phyloP scores from a whole-genome alignment of 2,888 invertebrate species.

The Lithophane leautieri region DNA sequence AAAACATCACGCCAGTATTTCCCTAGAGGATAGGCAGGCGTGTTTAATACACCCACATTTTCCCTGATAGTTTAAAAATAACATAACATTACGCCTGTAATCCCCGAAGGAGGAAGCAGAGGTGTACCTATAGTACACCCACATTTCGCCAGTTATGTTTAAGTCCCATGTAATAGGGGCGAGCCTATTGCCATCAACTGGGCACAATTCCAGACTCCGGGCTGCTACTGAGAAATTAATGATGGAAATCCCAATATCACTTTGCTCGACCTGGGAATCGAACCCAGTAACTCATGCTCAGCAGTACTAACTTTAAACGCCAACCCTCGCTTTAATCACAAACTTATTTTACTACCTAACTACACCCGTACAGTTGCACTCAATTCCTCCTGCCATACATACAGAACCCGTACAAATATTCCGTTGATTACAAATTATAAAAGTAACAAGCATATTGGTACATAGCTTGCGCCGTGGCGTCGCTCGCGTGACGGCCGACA shows the following conservation, averaged over 20 bases:
- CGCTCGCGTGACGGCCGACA: slow-evolving; percentile 74
- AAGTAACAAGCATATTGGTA: slow-evolving; percentile 64
- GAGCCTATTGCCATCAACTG: no score
- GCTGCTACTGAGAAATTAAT: no score
- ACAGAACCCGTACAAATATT: slow-evolving; percentile 53
- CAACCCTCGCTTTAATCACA: slow-evolving; percentile 17
- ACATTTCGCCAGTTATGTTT: not conserved
- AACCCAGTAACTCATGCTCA: no score
- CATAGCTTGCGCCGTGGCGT: slow-evolving; percentile 62
- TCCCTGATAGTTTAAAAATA: no score
- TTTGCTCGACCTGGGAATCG: no score
- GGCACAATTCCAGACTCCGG: no score
- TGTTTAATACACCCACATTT: not conserved
- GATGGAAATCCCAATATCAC: no score
- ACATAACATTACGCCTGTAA: not conserved
- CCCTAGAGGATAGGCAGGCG: not conserved
- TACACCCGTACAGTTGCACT: slow-evolving; percentile 23
- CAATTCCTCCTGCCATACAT: slow-evolving; percentile 10
- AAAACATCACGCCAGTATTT: not conserved
- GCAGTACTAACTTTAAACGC: not conserved
- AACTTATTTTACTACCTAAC: slow-evolving; percentile 18
- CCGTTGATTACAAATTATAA: slow-evolving; percentile 58
- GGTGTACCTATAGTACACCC: not conserved
- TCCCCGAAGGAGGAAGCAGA: not conserved
- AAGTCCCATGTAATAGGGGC: no score